phyloP scores from a whole-genome alignment of 2,113 vertebrate genomes.

The Aplodontia rufa region DNA sequence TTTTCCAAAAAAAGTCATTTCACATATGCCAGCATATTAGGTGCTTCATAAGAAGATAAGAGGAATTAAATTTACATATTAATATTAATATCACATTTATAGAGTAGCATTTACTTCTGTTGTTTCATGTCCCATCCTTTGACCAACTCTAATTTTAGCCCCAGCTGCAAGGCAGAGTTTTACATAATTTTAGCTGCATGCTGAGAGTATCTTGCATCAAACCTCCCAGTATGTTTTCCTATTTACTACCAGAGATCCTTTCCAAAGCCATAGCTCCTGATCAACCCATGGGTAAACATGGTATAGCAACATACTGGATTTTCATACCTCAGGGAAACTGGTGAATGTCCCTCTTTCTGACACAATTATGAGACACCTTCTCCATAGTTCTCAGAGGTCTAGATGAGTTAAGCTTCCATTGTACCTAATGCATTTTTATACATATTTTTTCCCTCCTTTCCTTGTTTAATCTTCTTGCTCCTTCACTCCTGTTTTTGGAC shows the following conservation, averaged over 20 bases:
- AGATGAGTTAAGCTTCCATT: not conserved
- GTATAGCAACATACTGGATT: not conserved
- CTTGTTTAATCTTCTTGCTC: not conserved
- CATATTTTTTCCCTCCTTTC: not conserved
- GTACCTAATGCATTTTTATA: not conserved
- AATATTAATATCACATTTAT: not conserved
- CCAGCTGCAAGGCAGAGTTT: not conserved
- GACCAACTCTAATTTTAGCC: not conserved
- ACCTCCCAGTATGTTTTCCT: not conserved
- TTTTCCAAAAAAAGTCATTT: not conserved
- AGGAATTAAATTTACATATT: conserved; percentile 4
- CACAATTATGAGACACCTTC: not conserved
- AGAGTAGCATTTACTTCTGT: not conserved
- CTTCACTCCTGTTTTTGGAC: not conserved
- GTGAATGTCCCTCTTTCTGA: not conserved
- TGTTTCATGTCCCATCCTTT: not conserved
- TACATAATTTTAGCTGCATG: not conserved
- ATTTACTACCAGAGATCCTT: not conserved
- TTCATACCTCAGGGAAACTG: not conserved
- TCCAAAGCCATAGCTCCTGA: not conserved
- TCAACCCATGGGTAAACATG: not conserved
- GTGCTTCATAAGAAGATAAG: not conserved
- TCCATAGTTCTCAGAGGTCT: not conserved
- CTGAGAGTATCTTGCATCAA: not conserved
- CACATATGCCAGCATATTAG: not conserved